Percentiles rank a stretch among this genome's conserved stretches.
Evolutionary conservation across 2,888 invertebrate genomes (phyloP).

Genomic region (Phaedon cochleariae): DNA sequence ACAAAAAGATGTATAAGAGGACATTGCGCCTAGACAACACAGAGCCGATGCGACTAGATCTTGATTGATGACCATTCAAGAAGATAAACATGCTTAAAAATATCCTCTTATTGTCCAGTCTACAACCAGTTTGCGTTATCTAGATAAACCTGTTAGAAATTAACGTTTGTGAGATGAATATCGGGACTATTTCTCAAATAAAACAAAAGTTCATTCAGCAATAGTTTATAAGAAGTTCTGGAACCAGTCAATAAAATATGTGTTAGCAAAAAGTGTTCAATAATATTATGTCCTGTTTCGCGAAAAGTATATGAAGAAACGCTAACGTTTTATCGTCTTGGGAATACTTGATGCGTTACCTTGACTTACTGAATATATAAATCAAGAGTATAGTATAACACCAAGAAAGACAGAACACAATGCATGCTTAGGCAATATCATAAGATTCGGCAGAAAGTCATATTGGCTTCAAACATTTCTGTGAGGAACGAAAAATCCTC

Average conservation of each 20-base stretch:
- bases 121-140: not conserved
- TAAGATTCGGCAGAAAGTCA: too few relatives aligned
- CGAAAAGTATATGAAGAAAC: too few relatives aligned
- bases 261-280: too few relatives aligned
- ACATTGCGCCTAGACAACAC: not conserved
- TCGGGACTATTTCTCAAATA: not conserved
- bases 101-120: not conserved
- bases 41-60: not conserved
- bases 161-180: not conserved
- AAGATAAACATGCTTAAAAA: not conserved
- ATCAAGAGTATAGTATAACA: too few relatives aligned
- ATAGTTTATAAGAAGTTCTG: not conserved
- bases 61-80: constrained; percentile 14
- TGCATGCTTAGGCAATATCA: too few relatives aligned
- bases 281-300: too few relatives aligned
- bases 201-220: not conserved
- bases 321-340: too few relatives aligned
- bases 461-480: too few relatives aligned
- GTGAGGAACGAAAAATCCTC: too few relatives aligned
- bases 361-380: too few relatives aligned
- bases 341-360: too few relatives aligned
- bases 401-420: too few relatives aligned
- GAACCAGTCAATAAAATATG: not conserved
- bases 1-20: constrained; percentile 1
- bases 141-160: not conserved